Conservation (phyloP, 2,113 vertebrate genomes). For the Daboia siamensis region DNA sequence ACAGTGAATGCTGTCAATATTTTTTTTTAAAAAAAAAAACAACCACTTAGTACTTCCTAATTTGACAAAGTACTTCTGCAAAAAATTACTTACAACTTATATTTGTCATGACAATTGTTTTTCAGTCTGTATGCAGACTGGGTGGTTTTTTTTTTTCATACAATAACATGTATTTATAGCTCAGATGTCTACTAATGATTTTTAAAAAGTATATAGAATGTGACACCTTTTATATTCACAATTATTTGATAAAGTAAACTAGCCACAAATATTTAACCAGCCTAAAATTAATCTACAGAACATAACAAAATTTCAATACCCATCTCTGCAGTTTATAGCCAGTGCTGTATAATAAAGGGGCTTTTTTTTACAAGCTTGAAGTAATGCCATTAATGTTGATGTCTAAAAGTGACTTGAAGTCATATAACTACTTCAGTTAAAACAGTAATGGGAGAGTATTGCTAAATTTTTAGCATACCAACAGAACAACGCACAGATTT, state of each 20-base stretch:
- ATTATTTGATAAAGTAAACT: not conserved
- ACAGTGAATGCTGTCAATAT: not conserved
- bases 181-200: not conserved
- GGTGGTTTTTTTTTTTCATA: not conserved
- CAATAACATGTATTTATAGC: not conserved
- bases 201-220: not conserved
- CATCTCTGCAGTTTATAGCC: not conserved
- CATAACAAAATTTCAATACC: not conserved
- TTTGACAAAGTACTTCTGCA: not conserved
- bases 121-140: not conserved
- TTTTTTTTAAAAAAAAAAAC: not conserved
- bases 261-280: too few relatives aligned
- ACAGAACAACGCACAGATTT: slow-evolving; percentile 39
- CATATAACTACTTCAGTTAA: slow-evolving; percentile 12
- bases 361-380: not conserved
- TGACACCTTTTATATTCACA: not conserved
- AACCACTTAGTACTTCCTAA: not conserved
- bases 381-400: slow-evolving; percentile 6
- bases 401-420: not conserved
- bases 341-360: not conserved
- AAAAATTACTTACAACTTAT: not conserved
- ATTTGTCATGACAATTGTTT: not conserved
- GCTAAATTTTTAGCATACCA: slow-evolving; percentile 30
- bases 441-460: not conserved
- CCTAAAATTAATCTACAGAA: not conserved